phyloP scores from a whole-genome alignment of 2,888 invertebrate species.

The Acanthosoma haemorrhoidale region DNA sequence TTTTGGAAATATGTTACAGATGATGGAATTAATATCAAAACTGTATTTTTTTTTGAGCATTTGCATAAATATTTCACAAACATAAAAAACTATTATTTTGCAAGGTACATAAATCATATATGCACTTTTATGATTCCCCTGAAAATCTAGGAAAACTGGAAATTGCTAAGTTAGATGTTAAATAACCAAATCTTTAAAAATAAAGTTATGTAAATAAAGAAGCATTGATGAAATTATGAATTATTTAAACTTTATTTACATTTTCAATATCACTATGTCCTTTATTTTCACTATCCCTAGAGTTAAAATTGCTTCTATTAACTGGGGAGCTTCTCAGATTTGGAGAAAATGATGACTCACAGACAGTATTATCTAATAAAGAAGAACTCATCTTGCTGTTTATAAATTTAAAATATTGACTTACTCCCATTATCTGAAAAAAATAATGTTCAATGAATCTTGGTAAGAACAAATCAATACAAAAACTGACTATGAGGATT shows the following conservation, averaged over 20 bases:
- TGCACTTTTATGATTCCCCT: too few relatives aligned
- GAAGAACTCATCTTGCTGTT: background rate
- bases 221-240: background rate
- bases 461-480: background rate
- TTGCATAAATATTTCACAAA: too few relatives aligned
- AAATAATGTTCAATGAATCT: background rate
- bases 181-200: too few relatives aligned
- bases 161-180: too few relatives aligned
- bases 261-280: background rate
- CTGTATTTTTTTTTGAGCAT: too few relatives aligned
- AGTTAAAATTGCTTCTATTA: background rate
- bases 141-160: too few relatives aligned
- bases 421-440: constrained; percentile 17
- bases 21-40: too few relatives aligned
- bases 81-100: too few relatives aligned
- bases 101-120: too few relatives aligned
- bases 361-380: background rate
- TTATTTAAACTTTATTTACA: background rate
- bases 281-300: background rate
- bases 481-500: background rate
- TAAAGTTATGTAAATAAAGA: too few relatives aligned
- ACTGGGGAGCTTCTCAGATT: background rate
- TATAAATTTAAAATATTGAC: constrained; percentile 15
- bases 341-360: background rate
- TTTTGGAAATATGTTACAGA: too few relatives aligned